Evolutionary conservation across 2,113 vertebrate species (phyloP).

Genomic region (Phaetusa simplex): DNA sequence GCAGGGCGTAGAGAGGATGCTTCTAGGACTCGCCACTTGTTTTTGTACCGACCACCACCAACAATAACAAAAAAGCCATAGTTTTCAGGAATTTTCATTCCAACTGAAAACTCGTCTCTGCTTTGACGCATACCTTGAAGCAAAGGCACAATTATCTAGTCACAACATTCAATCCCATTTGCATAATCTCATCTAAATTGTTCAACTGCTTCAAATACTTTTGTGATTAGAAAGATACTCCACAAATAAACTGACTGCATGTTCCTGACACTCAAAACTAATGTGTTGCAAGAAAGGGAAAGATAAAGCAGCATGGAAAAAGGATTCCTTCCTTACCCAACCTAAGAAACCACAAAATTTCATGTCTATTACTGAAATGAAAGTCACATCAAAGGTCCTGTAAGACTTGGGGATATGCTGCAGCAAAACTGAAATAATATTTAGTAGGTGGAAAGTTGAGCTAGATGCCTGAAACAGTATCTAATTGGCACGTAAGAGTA

Average conservation of each 20-base stretch:
- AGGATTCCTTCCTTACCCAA: not conserved
- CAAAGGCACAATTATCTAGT: slow-evolving; percentile 62
- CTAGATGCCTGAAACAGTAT: not conserved
- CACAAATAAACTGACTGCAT: not conserved
- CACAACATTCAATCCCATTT: slow-evolving; percentile 43
- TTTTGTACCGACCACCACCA: not conserved
- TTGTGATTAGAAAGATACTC: slow-evolving; percentile 7
- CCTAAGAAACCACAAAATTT: not conserved
- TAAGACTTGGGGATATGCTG: not conserved
- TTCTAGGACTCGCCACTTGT: not conserved
- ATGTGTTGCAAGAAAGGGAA: not conserved
- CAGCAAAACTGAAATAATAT: not conserved
- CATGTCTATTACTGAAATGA: not conserved
- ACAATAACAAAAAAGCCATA: not conserved
- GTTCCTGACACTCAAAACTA: not conserved
- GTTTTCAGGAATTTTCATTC: not conserved
- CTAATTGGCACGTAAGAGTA: not conserved
- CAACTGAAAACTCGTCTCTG: not conserved
- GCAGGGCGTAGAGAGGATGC: not conserved
- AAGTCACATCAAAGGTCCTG: slow-evolving; percentile 12
- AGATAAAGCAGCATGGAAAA: not conserved
- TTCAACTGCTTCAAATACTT: slow-evolving; percentile 19
- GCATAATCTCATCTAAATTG: slow-evolving; percentile 20
- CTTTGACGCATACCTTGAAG: slow-evolving; percentile 39
- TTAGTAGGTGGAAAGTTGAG: not conserved